Evolutionary conservation across 2,797 vertebrate genomes (phyloP).

Genomic region (Urosaurus nigricauda): DNA sequence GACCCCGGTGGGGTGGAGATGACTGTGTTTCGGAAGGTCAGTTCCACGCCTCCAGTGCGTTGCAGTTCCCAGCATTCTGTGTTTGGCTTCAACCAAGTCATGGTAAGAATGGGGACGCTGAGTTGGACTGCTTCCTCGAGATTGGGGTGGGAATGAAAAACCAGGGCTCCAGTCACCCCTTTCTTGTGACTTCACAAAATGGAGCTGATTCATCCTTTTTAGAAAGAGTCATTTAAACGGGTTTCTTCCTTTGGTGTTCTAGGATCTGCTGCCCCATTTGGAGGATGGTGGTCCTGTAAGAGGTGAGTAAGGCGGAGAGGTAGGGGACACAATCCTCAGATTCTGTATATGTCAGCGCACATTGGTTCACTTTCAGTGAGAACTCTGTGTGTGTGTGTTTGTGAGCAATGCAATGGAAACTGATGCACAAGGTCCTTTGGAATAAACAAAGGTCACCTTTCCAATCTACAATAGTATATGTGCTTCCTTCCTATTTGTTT

Average conservation of each 20-base stretch:
- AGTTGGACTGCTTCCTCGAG: no score
- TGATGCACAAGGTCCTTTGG: not conserved
- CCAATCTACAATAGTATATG: no score
- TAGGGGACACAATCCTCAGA: accelerated
- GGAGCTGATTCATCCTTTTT: not conserved
- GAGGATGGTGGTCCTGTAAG: conserved; percentile 85
- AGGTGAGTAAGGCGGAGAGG: conserved; percentile 72
- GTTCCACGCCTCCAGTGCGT: conserved; percentile 91
- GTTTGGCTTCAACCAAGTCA: conserved; percentile 92
- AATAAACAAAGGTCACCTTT: not conserved
- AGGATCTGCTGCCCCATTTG: conserved; percentile 90
- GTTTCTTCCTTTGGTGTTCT: not conserved
- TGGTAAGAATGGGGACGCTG: conserved; percentile 79
- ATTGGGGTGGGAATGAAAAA: not conserved
- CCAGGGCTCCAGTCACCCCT: not conserved
- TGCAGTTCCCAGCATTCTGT: conserved; percentile 94
- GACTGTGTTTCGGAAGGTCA: conserved; percentile 93
- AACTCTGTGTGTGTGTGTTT: no score
- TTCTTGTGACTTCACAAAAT: not conserved
- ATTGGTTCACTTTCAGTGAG: not conserved
- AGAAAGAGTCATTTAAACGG: not conserved
- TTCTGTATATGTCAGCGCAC: accelerated
- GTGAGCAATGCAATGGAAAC: no score
- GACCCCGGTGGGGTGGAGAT: conserved; percentile 91
- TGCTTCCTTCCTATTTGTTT: not conserved